Conservation (phyloP, 2,113 vertebrate species). For the Platysteira castanea region DNA sequence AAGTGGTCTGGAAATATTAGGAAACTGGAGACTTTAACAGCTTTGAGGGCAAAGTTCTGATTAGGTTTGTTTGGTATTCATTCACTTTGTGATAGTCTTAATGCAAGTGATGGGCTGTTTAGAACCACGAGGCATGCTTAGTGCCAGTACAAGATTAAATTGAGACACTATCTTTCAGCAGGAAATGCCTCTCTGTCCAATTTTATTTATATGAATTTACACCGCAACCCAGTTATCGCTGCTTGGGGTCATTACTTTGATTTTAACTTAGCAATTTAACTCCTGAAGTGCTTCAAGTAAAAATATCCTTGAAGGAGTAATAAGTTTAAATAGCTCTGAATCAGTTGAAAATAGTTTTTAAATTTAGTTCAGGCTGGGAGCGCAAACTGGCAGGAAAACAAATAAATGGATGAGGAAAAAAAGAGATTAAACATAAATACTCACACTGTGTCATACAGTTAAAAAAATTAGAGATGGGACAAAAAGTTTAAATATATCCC, state of each 20-base stretch:
- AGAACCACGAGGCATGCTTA: constrained; percentile 54
- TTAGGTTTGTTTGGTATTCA: constrained; percentile 67
- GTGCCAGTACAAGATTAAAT: constrained; percentile 70
- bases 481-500: neutral
- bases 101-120: constrained; percentile 58
- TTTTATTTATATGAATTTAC: constrained; percentile 76
- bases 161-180: constrained; percentile 57
- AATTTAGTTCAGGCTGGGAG: constrained; percentile 66
- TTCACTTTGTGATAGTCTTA: constrained; percentile 62
- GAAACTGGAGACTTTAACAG: constrained; percentile 50
- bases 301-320: constrained; percentile 70
- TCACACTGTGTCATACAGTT: neutral
- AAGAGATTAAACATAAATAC: constrained; percentile 32
- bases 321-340: constrained; percentile 71
- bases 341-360: constrained; percentile 68
- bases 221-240: constrained; percentile 67
- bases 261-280: constrained; percentile 74
- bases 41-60: constrained; percentile 61
- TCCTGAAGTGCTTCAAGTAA: constrained; percentile 72
- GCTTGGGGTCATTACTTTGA: constrained; percentile 77
- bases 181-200: constrained; percentile 71
- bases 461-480: neutral
- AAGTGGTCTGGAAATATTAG: constrained; percentile 60
- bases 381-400: constrained; percentile 28
- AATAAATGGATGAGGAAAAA: constrained; percentile 3